A percentile compares a stretch with the other conserved stretches of the same genome.
These are phyloP conservation scores for Mesoligia furuncula DNA, from an alignment of 2,888 invertebrate species.

Conservation along the genomic window DNA sequence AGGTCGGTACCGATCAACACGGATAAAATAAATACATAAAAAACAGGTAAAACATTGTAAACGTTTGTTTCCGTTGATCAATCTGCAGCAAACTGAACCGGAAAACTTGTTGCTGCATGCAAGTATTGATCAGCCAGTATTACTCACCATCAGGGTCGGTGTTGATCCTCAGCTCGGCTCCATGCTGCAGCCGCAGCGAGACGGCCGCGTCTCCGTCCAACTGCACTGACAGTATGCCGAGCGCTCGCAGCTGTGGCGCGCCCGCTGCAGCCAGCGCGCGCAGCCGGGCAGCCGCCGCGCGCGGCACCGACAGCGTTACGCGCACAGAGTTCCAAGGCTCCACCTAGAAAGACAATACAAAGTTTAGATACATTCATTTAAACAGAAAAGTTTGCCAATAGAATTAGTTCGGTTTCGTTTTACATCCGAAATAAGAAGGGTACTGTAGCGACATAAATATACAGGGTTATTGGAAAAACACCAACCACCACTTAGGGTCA, in stretches of 20 bases:
- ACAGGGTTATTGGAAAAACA: neutral
- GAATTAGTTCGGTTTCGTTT: neutral
- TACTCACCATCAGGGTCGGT: conserved; percentile 80
- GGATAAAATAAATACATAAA: neutral
- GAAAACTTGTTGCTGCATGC: neutral
- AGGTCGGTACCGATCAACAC: neutral
- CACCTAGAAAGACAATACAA: conserved; percentile 84
- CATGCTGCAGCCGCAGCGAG: conserved; percentile 91
- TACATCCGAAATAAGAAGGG: neutral
- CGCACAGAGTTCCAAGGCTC: conserved; percentile 99
- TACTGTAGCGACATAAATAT: neutral
- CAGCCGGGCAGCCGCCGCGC: conserved; percentile 97
- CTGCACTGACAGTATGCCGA: conserved; percentile 98
- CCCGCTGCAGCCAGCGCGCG: conserved; percentile 98
- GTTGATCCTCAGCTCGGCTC: conserved; percentile 84
- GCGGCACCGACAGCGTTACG: conserved; percentile 99
- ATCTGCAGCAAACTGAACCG: too few relatives aligned
- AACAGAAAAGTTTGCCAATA: neutral
- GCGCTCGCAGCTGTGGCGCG: conserved; percentile 95
- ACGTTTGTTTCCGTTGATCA: neutral
- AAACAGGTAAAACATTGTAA: neutral
- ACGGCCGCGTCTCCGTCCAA: conserved; percentile 96
- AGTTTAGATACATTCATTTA: neutral
- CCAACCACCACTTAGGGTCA: too few relatives aligned
- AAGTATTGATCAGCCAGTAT: neutral